Evolutionary conservation across 1,140 invertebrate genomes (phyloP), one percentile per base, ranked within the genome.

Genomic region (Diploscapter pachys): DNA sequence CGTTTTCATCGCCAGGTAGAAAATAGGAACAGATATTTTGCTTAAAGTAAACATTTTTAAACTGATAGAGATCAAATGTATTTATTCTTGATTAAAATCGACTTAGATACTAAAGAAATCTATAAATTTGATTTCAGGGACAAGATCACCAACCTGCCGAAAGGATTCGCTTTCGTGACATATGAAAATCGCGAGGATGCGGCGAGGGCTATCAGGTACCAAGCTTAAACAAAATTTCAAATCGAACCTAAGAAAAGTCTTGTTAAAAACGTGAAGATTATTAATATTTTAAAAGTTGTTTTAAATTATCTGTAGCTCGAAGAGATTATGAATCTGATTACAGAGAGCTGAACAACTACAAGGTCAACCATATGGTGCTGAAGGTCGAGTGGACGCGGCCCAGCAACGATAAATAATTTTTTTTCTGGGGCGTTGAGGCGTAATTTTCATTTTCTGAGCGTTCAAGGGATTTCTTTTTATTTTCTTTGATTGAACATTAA

Each of bases 311-410:
- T 91, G 91, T 75, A 89, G 91, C 80, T 2, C 1, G 31, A 31
- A 90, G 91, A 81, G 93, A 96, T 88, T 96, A 96, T 56, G 92
- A 93, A 13, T 90, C 91, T 82, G 96, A 96, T 74, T 97, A 99
- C 81, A 87, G 90, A 73, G 89, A 89, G 62, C 90, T 99, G 4
- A 93, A 98, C 86, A 96, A 95, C 3, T 92, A 93, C 87, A 95
- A 96, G 75, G 98, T 98, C 87, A 95, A 98, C 88, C 95, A 99
- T 89, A 90, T 99, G 70, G 99, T 99, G 86, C 88, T 99, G 8
- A 95, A 91, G 87, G 97, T 98, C 31, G 96, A 99, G 89, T 99
- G 96, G 96, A 98, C 97, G 3, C 98, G 97, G 87, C 88, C 85
- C 86, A 65, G 66, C 59, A 77, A 72, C 49, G 53, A 63, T 71